A percentile compares a stretch with the other conserved stretches of the same genome.
Evolutionary conservation across 2,888 invertebrate genomes (phyloP).

Genomic region (Anticlea derivata): DNA sequence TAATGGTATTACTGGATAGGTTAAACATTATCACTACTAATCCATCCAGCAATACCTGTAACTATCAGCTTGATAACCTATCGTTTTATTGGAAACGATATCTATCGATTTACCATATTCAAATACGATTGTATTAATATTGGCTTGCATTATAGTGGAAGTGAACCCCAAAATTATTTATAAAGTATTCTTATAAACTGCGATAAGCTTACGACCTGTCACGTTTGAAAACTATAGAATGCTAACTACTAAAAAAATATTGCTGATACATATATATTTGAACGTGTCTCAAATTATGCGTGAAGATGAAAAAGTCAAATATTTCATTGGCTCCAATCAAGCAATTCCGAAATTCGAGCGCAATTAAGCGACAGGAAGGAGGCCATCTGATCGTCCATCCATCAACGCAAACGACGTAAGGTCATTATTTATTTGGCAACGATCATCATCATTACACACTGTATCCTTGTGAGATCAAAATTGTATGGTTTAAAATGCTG

Average conservation of each 20-base stretch:
- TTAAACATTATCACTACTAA: slow-evolving; percentile 3
- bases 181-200: too few species aligned
- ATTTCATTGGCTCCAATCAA: slow-evolving; percentile 15
- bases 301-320: slow-evolving; percentile 3
- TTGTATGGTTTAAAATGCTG: slow-evolving; percentile 34
- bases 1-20: too few species aligned
- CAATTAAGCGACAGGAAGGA: slow-evolving; percentile 36
- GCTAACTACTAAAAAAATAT: too few species aligned
- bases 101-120: slow-evolving; percentile 19
- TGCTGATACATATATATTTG: too few species aligned
- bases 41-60: background rate
- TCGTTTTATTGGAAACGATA: slow-evolving; percentile 16
- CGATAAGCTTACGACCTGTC: too few species aligned
- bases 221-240: too few species aligned
- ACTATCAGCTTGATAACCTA: slow-evolving; percentile 13
- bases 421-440: slow-evolving; percentile 74
- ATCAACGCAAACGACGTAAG: slow-evolving; percentile 65
- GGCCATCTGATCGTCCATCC: slow-evolving; percentile 54
- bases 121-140: slow-evolving; percentile 26
- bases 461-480: slow-evolving; percentile 41
- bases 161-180: too few species aligned
- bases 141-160: background rate
- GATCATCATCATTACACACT: slow-evolving; percentile 63
- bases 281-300: slow-evolving; percentile 1
- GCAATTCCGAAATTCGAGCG: slow-evolving; percentile 21